Conservation (phyloP, 2,797 vertebrate species). For the Neostethus bicornis region DNA sequence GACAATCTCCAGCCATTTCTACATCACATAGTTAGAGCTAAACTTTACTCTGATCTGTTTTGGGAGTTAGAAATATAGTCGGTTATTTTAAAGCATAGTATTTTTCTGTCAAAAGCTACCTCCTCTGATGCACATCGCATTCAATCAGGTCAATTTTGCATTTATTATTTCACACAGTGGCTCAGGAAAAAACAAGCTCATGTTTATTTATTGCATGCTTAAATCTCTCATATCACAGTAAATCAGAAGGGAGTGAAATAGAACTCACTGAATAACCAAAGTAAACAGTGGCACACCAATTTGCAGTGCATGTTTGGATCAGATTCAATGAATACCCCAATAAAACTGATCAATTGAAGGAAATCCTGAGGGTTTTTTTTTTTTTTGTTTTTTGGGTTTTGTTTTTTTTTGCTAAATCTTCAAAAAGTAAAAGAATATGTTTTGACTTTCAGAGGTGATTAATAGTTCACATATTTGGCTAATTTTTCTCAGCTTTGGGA, state of each 20-base stretch:
- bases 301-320: conserved; percentile 7
- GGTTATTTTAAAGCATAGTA: conserved; percentile 5
- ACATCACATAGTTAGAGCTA: conserved; percentile 5
- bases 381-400: conserved; percentile 28
- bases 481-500: neutral
- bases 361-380: conserved; percentile 25
- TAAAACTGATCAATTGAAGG: conserved; percentile 27
- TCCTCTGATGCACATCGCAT: conserved; percentile 21
- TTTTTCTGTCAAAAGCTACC: conserved; percentile 31
- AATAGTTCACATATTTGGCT: neutral
- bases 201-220: conserved; percentile 61
- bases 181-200: conserved; percentile 46
- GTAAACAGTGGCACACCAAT: conserved; percentile 18
- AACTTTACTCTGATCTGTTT: conserved; percentile 1
- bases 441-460: conserved; percentile 17
- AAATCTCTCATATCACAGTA: conserved; percentile 41
- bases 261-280: conserved; percentile 29
- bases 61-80: conserved; percentile 2
- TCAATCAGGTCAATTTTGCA: conserved; percentile 40
- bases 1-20: neutral
- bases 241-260: conserved; percentile 25
- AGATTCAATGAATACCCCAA: conserved; percentile 16
- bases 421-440: neutral
- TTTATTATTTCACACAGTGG: conserved; percentile 34
- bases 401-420: conserved; percentile 26